Base-by-base conservation (phyloP, 1,140 invertebrate genomes). In the Macrostomum lignano region DNA sequence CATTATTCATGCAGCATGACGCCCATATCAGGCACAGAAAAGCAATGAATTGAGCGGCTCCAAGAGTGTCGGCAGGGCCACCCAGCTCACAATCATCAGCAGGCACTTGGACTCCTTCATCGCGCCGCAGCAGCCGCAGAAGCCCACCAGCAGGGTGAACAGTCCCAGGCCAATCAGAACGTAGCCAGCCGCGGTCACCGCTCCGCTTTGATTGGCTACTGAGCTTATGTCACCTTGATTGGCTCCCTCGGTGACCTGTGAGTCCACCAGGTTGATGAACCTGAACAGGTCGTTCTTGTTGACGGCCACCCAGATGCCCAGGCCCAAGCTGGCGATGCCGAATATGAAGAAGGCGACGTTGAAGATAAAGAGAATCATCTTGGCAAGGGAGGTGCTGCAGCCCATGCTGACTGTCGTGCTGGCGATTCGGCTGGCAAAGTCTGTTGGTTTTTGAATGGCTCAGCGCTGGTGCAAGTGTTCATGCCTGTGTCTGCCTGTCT, bases 121-220 rank as follows among this genome's bases (percentile, higher is more conserved):
- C 5, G 76, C 73, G 17, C 79, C 79, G 51, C 73, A 78, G 49
- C 78, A 86, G 30, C 79, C 81, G 35, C 82, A 67, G 53, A 84
- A 73, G 2, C 76, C 72, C 13, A 81, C 69, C 17, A 77, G 55
- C 35, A 79, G 67, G 46, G 84, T 70, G 22, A 84, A 52, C 17
- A 66, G 54, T 2, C 78, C 79, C 33, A 70, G 66, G 13, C 65
- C 67, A 36, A 88, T 62, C 36, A 78, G 58, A 31, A 78, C 43
- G 33, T 51, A 52, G n/a, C n/a, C n/a, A 2, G 48, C 47, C n/a
- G 44, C 42, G 9, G 37, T 41, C 17, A 39, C 36, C 7, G 49
- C 14, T 15, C 15, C 15, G 9, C 14, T 15, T 3, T 14, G 19
- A 28, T 9, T 28, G n/a, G n/a, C n/a, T n/a, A n/a, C n/a, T 3